phyloP scores from a whole-genome alignment of 2,113 vertebrate genomes.

The Macroglossus sobrinus region DNA sequence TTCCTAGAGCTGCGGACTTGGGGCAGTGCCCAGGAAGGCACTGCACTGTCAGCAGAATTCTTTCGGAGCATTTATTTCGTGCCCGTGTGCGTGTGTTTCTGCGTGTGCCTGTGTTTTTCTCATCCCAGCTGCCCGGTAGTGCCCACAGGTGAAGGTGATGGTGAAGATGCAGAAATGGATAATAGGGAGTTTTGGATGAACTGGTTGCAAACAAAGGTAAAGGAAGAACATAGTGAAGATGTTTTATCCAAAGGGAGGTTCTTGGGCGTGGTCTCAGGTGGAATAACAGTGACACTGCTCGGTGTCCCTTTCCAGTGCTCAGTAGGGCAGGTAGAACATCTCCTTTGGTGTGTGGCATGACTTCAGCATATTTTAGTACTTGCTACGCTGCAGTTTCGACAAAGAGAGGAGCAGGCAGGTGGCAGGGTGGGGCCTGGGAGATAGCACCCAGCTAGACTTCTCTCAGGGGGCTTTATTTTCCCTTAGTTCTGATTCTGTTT shows the following conservation, averaged over 20 bases:
- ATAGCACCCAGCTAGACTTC: neutral
- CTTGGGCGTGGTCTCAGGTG: neutral
- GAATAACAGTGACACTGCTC: neutral
- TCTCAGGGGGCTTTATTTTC: neutral
- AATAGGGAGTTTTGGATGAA: neutral
- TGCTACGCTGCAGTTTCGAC: neutral
- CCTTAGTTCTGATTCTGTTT: neutral
- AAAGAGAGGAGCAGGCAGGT: no score
- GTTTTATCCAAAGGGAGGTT: neutral
- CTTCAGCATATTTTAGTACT: neutral
- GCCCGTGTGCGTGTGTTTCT: neutral
- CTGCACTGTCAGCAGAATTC: neutral
- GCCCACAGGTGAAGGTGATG: accelerated
- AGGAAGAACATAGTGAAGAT: neutral
- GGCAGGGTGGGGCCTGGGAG: neutral
- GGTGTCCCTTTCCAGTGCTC: neutral
- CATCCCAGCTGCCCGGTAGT: neutral
- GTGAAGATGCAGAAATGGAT: neutral
- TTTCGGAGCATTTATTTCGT: neutral
- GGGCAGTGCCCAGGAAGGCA: neutral
- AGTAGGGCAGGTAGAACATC: neutral
- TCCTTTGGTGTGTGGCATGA: neutral
- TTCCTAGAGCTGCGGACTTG: neutral
- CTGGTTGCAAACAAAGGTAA: accelerated
- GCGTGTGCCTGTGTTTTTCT: neutral